These are phyloP conservation scores for Nannospalax galili DNA, from an alignment of 2,113 vertebrate genomes.

Conservation along the genomic window DNA sequence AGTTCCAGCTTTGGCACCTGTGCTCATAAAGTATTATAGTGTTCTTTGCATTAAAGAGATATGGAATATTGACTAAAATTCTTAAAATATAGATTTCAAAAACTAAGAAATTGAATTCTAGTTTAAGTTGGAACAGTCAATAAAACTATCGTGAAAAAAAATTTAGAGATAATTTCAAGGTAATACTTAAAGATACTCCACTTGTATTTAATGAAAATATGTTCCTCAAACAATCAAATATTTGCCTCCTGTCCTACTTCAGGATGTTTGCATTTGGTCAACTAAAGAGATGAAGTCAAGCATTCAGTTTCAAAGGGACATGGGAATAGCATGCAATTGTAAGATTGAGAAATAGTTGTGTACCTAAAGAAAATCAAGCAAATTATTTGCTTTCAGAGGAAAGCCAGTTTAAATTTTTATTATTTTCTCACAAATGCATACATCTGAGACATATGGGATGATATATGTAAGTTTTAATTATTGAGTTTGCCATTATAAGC, in stretches of 20 bases:
- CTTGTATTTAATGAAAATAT: constrained; percentile 80
- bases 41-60: constrained; percentile 76
- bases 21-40: constrained; percentile 78
- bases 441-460: not conserved
- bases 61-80: constrained; percentile 75
- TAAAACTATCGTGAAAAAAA: constrained; percentile 59
- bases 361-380: constrained; percentile 44
- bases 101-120: constrained; percentile 73
- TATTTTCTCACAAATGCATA: not conserved
- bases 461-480: not conserved
- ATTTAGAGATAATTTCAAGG: constrained; percentile 74
- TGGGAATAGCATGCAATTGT: constrained; percentile 29
- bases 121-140: constrained; percentile 67
- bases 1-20: constrained; percentile 74
- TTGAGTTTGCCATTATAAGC: constrained; percentile 10
- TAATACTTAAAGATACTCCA: constrained; percentile 72
- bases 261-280: constrained; percentile 66
- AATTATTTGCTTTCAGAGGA: not conserved
- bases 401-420: constrained; percentile 40
- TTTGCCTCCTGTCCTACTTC: constrained; percentile 81
- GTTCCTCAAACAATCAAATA: constrained; percentile 82
- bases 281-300: constrained; percentile 58
- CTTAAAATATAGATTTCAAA: constrained; percentile 81
- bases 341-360: constrained; percentile 52
- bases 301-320: constrained; percentile 60